Evolutionary conservation across 53 echinoderm and acorn worm species (phyloP).

Genomic region (Stichopus horrens): DNA sequence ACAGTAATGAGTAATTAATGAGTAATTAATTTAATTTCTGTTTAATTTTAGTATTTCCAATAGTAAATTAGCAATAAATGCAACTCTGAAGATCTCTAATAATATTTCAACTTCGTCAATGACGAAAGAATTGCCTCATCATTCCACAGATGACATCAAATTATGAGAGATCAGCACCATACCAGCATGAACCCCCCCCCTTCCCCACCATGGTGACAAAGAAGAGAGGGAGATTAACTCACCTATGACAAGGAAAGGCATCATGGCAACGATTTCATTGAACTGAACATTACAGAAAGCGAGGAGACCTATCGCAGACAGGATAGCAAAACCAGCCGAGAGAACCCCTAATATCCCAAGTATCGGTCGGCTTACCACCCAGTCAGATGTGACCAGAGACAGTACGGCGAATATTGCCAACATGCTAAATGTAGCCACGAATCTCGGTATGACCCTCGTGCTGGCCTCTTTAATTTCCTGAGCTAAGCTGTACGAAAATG

Average conservation of each 20-base stretch:
- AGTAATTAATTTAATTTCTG: too few relatives aligned
- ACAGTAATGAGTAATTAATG: too few relatives aligned
- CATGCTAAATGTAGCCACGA: slow-evolving; percentile 80
- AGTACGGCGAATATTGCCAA: slow-evolving; percentile 82
- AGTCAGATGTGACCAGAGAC: slow-evolving; percentile 87
- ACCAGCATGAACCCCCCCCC: neutral
- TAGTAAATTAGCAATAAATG: too few relatives aligned
- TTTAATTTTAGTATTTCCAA: too few relatives aligned
- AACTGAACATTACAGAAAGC: slow-evolving; percentile 71
- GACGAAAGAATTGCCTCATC: neutral
- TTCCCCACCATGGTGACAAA: neutral
- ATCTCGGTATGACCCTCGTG: slow-evolving; percentile 72
- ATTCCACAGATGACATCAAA: neutral
- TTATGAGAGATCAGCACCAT: neutral
- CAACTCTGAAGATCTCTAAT: too few relatives aligned
- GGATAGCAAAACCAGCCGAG: slow-evolving; percentile 78
- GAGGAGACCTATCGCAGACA: slow-evolving; percentile 82
- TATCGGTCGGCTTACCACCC: slow-evolving; percentile 93
- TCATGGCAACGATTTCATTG: slow-evolving; percentile 91
- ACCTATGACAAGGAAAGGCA: slow-evolving; percentile 98
- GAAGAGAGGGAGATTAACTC: slow-evolving; percentile 30
- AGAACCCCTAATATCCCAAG: slow-evolving; percentile 85
- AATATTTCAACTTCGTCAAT: too few relatives aligned
- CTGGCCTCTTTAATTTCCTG: slow-evolving; percentile 82
- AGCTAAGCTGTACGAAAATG: slow-evolving; percentile 64